phyloP scores from a whole-genome alignment of 2,113 vertebrate species.

The Nothocercus julius region DNA sequence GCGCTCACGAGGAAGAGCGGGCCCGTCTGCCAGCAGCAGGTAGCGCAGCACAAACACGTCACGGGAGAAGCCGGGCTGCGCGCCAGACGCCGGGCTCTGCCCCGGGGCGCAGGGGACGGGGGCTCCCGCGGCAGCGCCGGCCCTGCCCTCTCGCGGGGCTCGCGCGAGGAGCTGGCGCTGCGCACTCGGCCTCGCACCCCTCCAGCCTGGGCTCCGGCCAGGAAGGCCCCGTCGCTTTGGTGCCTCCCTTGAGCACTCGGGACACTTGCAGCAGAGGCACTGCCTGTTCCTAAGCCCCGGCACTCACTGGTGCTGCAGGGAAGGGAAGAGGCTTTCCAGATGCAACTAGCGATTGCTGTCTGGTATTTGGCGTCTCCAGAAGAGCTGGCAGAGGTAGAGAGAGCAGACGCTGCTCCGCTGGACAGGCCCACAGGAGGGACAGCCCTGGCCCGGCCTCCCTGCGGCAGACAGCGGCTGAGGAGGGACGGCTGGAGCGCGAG shows the following conservation, averaged over 20 bases:
- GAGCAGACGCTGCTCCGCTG: background rate
- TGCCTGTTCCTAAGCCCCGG: background rate
- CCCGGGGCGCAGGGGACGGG: too few relatives aligned
- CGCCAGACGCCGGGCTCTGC: too few relatives aligned
- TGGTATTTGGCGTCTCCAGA: background rate
- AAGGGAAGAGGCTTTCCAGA: background rate
- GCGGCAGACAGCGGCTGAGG: background rate
- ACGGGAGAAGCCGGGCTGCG: too few relatives aligned
- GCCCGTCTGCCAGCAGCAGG: background rate
- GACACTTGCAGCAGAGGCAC: background rate
- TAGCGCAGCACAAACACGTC: too few relatives aligned
- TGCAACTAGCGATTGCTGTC: accelerated
- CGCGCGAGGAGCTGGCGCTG: background rate
- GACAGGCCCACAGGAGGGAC: too few relatives aligned
- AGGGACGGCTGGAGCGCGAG: accelerated
- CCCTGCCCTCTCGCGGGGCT: background rate
- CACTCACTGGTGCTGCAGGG: background rate
- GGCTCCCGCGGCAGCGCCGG: too few relatives aligned
- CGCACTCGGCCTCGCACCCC: background rate
- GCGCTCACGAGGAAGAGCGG: background rate
- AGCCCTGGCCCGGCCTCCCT: background rate
- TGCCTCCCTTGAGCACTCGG: background rate
- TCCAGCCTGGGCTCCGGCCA: background rate
- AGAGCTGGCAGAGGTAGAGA: background rate
- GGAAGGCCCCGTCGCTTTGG: accelerated